Percentiles rank a stretch among this genome's conserved stretches.
phyloP scores from a whole-genome alignment of 2,888 invertebrate genomes.

The Cryptus viduatorius region DNA sequence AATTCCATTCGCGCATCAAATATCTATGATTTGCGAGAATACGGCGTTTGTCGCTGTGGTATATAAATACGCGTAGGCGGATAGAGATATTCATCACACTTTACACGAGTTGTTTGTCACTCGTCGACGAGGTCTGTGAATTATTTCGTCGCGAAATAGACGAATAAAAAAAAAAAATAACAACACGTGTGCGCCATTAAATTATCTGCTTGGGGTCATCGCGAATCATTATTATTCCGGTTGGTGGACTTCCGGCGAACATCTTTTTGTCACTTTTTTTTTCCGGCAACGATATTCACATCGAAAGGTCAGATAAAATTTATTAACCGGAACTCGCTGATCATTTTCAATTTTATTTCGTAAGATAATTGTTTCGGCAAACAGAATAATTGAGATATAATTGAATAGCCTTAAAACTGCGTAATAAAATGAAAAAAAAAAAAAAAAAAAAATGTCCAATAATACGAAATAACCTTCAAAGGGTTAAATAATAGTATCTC shows the following conservation, averaged over 20 bases:
- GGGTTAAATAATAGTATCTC: no score
- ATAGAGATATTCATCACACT: constrained; percentile 58
- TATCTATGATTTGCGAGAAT: neutral
- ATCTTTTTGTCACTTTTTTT: constrained; percentile 22
- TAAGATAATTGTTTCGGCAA: neutral
- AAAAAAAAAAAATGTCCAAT: no score
- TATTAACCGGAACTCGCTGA: constrained; percentile 20
- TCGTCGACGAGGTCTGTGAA: constrained; percentile 25
- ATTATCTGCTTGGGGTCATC: constrained; percentile 19
- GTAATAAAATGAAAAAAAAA: no score
- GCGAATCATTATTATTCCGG: constrained; percentile 39
- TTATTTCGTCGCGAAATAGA: constrained; percentile 35
- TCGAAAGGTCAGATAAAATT: neutral
- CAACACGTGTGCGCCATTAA: constrained; percentile 16
- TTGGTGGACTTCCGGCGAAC: constrained; percentile 24
- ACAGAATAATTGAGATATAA: neutral
- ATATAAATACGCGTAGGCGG: constrained; percentile 46
- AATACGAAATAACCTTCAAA: no score
- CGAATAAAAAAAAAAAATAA: constrained; percentile 35
- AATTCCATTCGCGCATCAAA: constrained; percentile 53
- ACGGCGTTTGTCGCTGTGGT: neutral
- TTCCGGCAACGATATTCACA: neutral
- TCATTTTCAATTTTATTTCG: constrained; percentile 25
- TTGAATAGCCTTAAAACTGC: neutral
- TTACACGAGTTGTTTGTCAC: constrained; percentile 61